Evolutionary conservation across 2,888 invertebrate genomes (phyloP), one percentile per base, ranked within the genome.

Genomic region (Rotaria macrura): DNA sequence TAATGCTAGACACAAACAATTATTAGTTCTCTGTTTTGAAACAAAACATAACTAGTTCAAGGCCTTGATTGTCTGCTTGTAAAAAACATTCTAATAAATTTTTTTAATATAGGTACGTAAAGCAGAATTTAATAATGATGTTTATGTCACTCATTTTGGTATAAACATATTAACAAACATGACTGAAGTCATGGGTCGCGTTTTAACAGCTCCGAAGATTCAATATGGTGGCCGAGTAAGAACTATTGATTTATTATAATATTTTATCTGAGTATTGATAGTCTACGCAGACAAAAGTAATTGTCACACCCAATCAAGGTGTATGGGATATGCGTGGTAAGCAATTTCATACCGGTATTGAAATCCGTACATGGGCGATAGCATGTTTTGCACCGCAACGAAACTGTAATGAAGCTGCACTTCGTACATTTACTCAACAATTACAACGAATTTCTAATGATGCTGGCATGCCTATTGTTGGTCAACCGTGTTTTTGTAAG

Each of bases 261-360:
- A 12, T 49, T 17, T 17, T 49, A 49, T 49, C 3, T 52, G 20
- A 23, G 5, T 23, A 2, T 23, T 52, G 5, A 23, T 52, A 23
- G 6, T 79, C 17, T 38, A 10, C 9, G n/a, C 12, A 91, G 90
- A 95, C 95, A 87, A 95, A 95, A 90, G 94, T 95, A 90, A 96
- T 98, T 91, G 99, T 99, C 23, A 93, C 98, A 91, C 99, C 99
- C 52, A 98, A 97, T 91, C 96, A 97, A 91, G 99, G 99, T 86
- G 99, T 99, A 74, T 99, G 99, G 99, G 99, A 99, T 91, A 99
- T 99, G 99, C 93, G 99, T 87, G 99, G 99, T 85, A 99, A 99
- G 91, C 99, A 99, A 92, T 99, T 99, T 92, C 99, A 97, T 92
- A 97, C 97, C 88, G 99, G 99, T 84, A 97, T 99, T 14, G 98